Conservation (phyloP, 2,113 vertebrate genomes). For the Phainopepla nitens region DNA sequence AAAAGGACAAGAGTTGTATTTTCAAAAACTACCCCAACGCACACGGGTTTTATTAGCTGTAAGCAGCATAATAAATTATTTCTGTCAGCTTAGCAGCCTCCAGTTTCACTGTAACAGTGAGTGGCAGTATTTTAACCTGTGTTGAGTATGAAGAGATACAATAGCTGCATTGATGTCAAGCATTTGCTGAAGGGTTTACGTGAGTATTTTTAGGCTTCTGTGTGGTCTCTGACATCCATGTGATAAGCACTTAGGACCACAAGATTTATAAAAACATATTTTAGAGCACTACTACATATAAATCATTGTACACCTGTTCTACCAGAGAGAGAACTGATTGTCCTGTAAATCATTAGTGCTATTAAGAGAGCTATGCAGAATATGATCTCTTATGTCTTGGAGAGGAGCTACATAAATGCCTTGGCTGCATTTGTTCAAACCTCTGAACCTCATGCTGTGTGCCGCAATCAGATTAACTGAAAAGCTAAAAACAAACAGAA, state of each 20-base stretch:
- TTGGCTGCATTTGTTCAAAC: neutral
- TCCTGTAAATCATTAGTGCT: neutral
- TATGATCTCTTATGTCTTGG: neutral
- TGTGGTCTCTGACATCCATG: neutral
- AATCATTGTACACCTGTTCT: neutral
- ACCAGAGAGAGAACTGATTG: neutral
- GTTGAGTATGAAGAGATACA: neutral
- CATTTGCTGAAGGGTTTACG: neutral
- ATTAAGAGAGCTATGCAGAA: neutral
- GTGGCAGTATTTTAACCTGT: neutral
- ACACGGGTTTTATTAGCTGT: neutral
- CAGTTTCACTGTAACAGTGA: neutral
- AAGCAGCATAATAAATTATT: conserved; percentile 22
- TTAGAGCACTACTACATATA: neutral
- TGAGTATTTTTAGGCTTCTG: neutral
- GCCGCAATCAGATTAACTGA: neutral
- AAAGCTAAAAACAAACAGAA: neutral
- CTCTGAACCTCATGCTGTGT: neutral
- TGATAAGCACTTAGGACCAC: neutral
- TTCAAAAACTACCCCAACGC: conserved; percentile 8
- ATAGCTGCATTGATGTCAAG: neutral
- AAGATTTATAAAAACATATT: conserved; percentile 3
- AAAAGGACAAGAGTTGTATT: neutral
- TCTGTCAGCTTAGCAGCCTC: neutral
- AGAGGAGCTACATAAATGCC: neutral